Evolutionary conservation across 2,797 vertebrate genomes (phyloP).

Genomic region (Peromyscus nudipes): DNA sequence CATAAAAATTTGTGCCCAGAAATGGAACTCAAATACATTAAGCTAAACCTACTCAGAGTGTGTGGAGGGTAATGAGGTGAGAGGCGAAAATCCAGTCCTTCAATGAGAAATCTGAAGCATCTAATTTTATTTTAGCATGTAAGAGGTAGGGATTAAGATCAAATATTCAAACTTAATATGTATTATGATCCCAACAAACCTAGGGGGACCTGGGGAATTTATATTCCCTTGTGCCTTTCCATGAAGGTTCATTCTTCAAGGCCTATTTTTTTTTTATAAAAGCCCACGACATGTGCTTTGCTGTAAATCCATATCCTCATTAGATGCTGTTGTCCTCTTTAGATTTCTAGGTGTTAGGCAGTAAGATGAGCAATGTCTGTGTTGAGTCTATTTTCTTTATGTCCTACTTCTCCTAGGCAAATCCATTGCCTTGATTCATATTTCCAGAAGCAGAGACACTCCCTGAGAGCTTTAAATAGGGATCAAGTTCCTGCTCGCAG

Average conservation of each 20-base stretch:
- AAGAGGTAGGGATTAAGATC: constrained; percentile 40
- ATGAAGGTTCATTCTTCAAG: constrained; percentile 40
- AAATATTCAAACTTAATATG: constrained; percentile 26
- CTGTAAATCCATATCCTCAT: constrained; percentile 57
- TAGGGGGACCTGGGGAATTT: constrained; percentile 36
- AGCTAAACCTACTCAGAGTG: constrained; percentile 68
- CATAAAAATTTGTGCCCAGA: constrained; percentile 71
- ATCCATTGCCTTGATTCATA: neutral
- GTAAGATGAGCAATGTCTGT: neutral
- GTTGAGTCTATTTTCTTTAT: constrained; percentile 30
- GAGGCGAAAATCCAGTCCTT: constrained; percentile 67
- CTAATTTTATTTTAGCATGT: constrained; percentile 61
- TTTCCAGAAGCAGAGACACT: constrained; percentile 47
- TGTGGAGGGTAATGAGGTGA: constrained; percentile 76
- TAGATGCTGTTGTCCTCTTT: neutral
- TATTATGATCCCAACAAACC: constrained; percentile 44
- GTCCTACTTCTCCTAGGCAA: constrained; percentile 28
- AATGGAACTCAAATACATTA: constrained; percentile 79
- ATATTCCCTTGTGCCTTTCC: neutral
- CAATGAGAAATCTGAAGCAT: constrained; percentile 47
- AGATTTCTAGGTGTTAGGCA: constrained; percentile 36
- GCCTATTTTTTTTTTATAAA: neutral
- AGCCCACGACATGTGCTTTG: constrained; percentile 25
- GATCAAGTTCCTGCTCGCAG: constrained; percentile 26
- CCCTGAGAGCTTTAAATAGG: constrained; percentile 33